Conservation (phyloP, 2,888 invertebrate species). For the Eumerus sabulonum region DNA sequence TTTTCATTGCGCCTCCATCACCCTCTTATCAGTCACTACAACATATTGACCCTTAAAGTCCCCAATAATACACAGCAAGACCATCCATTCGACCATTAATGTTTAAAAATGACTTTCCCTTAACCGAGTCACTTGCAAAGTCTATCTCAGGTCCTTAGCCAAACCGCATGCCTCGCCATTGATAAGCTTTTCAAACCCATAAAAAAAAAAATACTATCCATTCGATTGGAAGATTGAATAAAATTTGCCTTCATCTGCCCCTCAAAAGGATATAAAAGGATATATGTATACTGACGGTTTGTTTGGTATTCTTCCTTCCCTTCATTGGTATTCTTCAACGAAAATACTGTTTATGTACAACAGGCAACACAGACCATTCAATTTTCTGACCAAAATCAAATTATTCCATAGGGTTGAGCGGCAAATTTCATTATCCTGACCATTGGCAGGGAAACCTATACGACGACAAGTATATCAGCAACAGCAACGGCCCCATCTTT, state of each 20-base stretch:
- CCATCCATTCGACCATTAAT: constrained; percentile 16
- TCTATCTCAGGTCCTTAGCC: constrained; percentile 21
- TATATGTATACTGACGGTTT: constrained; percentile 30
- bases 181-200: constrained; percentile 70
- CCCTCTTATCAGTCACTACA: constrained; percentile 41
- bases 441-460: constrained; percentile 46
- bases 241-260: constrained; percentile 75
- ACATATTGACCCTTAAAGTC: constrained; percentile 13
- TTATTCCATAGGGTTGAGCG: constrained; percentile 71
- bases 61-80: constrained; percentile 28
- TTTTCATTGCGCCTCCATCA: background rate
- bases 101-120: constrained; percentile 46
- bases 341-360: constrained; percentile 62
- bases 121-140: constrained; percentile 19
- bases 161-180: constrained; percentile 59
- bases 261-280: constrained; percentile 46
- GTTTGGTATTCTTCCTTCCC: constrained; percentile 19
- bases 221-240: constrained; percentile 79
- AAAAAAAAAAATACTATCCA: constrained; percentile 66
- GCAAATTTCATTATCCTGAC: constrained; percentile 70
- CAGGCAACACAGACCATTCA: constrained; percentile 64
- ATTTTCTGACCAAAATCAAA: constrained; percentile 71
- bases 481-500: background rate
- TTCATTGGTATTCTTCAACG: constrained; percentile 42
- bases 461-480: constrained; percentile 19